Percentiles rank a stretch among this genome's conserved stretches.
These are phyloP conservation scores for Poecilus cupreus DNA, from an alignment of 2,888 invertebrate genomes.

Conservation along the genomic window DNA sequence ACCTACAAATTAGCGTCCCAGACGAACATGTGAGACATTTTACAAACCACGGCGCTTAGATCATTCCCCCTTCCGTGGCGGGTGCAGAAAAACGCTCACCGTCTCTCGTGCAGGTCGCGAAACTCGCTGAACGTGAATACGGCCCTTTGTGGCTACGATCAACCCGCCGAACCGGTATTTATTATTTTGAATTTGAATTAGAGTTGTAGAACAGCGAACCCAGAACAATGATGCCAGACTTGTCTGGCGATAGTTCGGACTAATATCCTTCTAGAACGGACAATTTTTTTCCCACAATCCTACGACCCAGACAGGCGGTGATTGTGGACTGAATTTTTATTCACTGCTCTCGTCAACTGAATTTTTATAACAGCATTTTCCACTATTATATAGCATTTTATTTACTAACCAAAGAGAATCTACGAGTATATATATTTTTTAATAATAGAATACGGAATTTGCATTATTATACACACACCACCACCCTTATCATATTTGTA, in stretches of 20 bases:
- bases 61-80: background rate
- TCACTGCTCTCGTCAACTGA: conserved; percentile 6
- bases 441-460: too few species aligned
- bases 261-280: conserved; percentile 45
- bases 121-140: conserved; percentile 51
- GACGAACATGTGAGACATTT: conserved; percentile 58
- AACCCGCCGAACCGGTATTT: conserved; percentile 54
- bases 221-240: conserved; percentile 57
- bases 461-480: too few species aligned
- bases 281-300: conserved; percentile 41
- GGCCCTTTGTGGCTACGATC: conserved; percentile 49
- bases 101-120: conserved; percentile 39
- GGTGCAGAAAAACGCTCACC: conserved; percentile 17
- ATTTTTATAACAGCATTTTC: conserved; percentile 30
- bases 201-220: conserved; percentile 50
- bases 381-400: background rate
- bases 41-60: conserved; percentile 10
- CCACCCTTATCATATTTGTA: too few species aligned
- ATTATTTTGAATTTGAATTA: conserved; percentile 59
- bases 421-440: too few species aligned
- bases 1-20: conserved; percentile 56
- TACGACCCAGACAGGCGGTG: background rate
- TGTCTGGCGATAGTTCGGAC: conserved; percentile 55
- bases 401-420: too few species aligned
- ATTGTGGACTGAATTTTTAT: conserved; percentile 37